Evolutionary conservation across 2,888 invertebrate genomes (phyloP).

Genomic region (Patella caerulea): DNA sequence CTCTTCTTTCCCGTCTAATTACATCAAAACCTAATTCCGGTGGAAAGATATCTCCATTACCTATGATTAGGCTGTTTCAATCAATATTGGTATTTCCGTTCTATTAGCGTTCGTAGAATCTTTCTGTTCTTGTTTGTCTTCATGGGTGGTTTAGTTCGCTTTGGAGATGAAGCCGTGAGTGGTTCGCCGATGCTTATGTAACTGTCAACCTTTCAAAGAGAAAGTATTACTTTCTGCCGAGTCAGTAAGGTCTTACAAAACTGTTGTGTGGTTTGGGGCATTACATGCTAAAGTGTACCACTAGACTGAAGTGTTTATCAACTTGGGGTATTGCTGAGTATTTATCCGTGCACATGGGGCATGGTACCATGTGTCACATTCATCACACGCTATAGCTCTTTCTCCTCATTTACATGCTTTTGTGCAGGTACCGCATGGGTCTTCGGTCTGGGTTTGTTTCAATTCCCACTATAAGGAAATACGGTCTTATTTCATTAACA

Average conservation of each 20-base stretch:
- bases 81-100: too few species aligned
- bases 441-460: constrained; percentile 16
- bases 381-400: constrained; percentile 13
- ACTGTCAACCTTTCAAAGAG: too few species aligned
- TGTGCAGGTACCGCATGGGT: not conserved
- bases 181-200: too few species aligned
- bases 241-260: not conserved
- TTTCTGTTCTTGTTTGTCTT: not conserved
- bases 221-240: too few species aligned
- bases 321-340: not conserved
- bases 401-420: constrained; percentile 10
- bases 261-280: constrained; percentile 12
- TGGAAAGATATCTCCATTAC: constrained; percentile 12
- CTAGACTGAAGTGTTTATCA: not conserved
- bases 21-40: not conserved
- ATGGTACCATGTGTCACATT: constrained; percentile 16
- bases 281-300: constrained; percentile 11
- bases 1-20: not conserved
- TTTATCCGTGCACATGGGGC: constrained; percentile 6
- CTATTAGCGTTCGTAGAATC: not conserved
- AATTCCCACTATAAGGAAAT: not conserved
- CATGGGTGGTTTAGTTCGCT: not conserved
- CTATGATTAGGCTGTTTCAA: not conserved
- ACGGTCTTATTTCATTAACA: too few species aligned
- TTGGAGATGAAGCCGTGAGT: constrained; percentile 12